Base-by-base conservation (phyloP, 2,888 invertebrate species). In the Meliscaeva auricollis region DNA sequence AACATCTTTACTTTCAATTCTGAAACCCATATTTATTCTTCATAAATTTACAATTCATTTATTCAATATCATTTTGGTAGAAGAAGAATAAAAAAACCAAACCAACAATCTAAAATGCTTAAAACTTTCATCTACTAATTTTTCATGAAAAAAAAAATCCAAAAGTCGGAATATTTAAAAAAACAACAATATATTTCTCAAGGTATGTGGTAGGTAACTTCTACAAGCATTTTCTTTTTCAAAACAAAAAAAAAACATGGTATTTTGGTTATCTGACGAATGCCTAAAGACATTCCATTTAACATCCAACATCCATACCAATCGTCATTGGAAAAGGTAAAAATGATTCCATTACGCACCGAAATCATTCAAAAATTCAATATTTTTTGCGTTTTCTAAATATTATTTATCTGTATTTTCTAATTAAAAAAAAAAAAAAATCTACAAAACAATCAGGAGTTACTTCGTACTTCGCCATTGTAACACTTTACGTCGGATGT, bases 401-500 rank as follows among this genome's bases (percentile, higher is more conserved):
- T 46, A 30, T 9, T 22, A 41, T 20, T 38, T 38, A 15, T 56
- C 0, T 26, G 1, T 38, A n/a, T 38, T 64, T 64, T 32, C 22
- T 15, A 46, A 26, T 26, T 64, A n/a, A 13, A 56, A 64, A 64
- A 75, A 17, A 15, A 64, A 78, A 60, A 80, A 69, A 38, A 76
- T 50, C 73, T 85, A 50, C 20, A 48, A 52, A 58, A 54, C 58
- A 38, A 38, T 52, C 68, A 92, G 92, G 93, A 92, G 91, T 93
- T 89, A 89, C 94, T 92, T 92, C 94, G 90, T 93, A 93, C 90
- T 90, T 93, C 89, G 93, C 93, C 88, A 93, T 94, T 90, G 90
- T 94, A 89, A 90, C 93, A 89, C 89, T 94, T 90, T 94, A 94
- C 89, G 90, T 93, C 89, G 95, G 94, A 89, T 93, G 94, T 82